phyloP scores from a whole-genome alignment of 2,888 invertebrate species.

The Tromatobia lineatoria region DNA sequence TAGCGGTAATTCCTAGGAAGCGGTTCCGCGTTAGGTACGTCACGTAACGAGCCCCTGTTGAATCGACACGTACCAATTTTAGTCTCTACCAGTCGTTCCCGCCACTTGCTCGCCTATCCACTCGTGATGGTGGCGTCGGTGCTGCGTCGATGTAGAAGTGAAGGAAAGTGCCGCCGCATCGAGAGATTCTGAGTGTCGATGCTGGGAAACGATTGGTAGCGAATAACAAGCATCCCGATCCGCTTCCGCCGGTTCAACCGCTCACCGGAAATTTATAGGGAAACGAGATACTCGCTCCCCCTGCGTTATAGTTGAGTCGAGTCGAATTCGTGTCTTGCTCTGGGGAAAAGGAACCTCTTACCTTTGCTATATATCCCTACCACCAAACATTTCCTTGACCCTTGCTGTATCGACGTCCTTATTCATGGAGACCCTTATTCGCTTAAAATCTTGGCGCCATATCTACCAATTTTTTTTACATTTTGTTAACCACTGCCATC shows the following conservation, averaged over 20 bases:
- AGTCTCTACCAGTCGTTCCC: slow-evolving; percentile 35
- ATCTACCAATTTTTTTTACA: slow-evolving; percentile 8
- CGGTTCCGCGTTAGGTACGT: slow-evolving; percentile 4
- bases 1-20: slow-evolving; percentile 1
- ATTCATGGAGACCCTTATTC: too few relatives aligned
- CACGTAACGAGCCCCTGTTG: slow-evolving; percentile 55
- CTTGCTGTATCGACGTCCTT: background rate
- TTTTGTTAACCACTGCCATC: background rate
- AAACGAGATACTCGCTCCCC: slow-evolving; percentile 69
- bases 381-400: slow-evolving; percentile 22
- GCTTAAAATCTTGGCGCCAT: slow-evolving; percentile 14
- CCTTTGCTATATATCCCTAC: background rate
- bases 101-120: slow-evolving; percentile 8
- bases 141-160: slow-evolving; percentile 11
- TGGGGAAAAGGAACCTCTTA: slow-evolving; percentile 16
- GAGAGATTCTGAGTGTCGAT: background rate
- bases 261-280: slow-evolving; percentile 71
- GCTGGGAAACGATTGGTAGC: slow-evolving; percentile 66
- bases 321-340: slow-evolving; percentile 25
- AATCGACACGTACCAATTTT: slow-evolving; percentile 64
- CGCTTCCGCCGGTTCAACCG: slow-evolving; percentile 68
- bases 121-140: background rate
- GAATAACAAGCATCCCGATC: slow-evolving; percentile 75
- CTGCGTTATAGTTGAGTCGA: background rate
- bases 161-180: slow-evolving; percentile 24